Conservation (phyloP, 2,797 vertebrate species). For the Hephaestus fuliginosus region DNA sequence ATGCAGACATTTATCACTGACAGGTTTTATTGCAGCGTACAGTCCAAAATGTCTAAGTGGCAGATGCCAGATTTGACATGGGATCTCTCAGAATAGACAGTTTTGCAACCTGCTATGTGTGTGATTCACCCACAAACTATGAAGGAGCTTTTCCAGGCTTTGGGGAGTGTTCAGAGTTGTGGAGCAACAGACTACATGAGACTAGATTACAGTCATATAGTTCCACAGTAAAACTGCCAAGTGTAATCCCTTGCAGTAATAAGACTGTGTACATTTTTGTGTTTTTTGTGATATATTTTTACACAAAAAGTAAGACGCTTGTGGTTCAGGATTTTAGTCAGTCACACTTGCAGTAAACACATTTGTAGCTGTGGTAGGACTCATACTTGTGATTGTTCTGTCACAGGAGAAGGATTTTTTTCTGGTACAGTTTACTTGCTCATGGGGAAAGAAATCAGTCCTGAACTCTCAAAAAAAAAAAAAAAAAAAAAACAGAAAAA, state of each 20-base stretch:
- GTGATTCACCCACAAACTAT: conserved; percentile 58
- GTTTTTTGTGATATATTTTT: conserved; percentile 16
- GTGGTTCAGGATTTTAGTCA: neutral
- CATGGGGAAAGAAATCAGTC: too few relatives aligned
- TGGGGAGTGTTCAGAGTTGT: conserved; percentile 17
- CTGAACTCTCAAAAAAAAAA: neutral
- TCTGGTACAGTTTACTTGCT: neutral
- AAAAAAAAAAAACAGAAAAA: too few relatives aligned
- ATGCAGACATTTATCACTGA: conserved; percentile 35
- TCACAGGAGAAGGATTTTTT: neutral
- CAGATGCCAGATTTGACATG: conserved; percentile 57
- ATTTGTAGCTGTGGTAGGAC: neutral
- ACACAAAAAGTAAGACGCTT: neutral
- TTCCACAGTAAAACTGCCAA: conserved; percentile 13
- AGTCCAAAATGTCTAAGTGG: conserved; percentile 38
- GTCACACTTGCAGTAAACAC: neutral
- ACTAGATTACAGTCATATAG: conserved; percentile 7
- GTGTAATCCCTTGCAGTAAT: neutral
- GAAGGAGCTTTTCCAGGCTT: conserved; percentile 36
- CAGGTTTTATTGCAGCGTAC: conserved; percentile 33
- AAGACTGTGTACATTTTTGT: conserved; percentile 2
- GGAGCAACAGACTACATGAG: conserved; percentile 22
- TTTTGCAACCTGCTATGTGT: conserved; percentile 46
- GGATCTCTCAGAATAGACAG: conserved; percentile 53
- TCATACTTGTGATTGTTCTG: neutral